Evolutionary conservation across 2,797 vertebrate species (phyloP), one percentile per base, ranked within the genome.

Genomic region (Avahi laniger): DNA sequence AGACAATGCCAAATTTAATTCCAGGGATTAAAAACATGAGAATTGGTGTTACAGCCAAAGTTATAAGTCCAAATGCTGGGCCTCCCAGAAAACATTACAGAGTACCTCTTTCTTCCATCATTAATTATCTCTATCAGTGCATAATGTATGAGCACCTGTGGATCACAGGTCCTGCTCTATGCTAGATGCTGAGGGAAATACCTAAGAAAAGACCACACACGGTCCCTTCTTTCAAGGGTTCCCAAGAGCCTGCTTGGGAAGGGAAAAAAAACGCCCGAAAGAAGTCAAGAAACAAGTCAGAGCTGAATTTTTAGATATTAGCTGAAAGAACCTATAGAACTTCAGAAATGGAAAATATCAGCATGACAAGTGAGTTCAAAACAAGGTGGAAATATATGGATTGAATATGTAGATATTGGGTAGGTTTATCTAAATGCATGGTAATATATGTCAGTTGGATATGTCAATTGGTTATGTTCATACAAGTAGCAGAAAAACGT

Each of bases 1-100:
- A 86, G 76, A 92, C 48, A 65, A 81, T 38, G 41, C 50, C 15
- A 20, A 61, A 52, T 93, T 94, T 50, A 93, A 91, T 91, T 91
- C 48, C 48, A 87, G 38, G 73, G 69, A 87, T 48, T 95, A 91
- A 80, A 91, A 70, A 57, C 43, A 41, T 11, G 15, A 70, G 70
- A 94, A 88, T 54, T 14, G 9, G n/a, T 48, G n/a, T 46, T 83
- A 7, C 4, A 61, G 91, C 30, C 48, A 50, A 35, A 20, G 28
- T 24, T 48, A 1, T 28, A 48, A 76, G 35, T 75, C 50, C 79
- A 70, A 52, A 91, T 92, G 50, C 75, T n/a, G 67, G 52, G 35
- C 26, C 6, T 63, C 11, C 65, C 35, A 22, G 46, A 67, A 70
- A 86, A 79, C 24, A 59, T 75, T 38, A 48, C 7, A 35, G 48